A percentile compares a stretch with the other conserved stretches of the same genome.
phyloP scores from a whole-genome alignment of 2,888 invertebrate species.

The Argynnis bischoffii region DNA sequence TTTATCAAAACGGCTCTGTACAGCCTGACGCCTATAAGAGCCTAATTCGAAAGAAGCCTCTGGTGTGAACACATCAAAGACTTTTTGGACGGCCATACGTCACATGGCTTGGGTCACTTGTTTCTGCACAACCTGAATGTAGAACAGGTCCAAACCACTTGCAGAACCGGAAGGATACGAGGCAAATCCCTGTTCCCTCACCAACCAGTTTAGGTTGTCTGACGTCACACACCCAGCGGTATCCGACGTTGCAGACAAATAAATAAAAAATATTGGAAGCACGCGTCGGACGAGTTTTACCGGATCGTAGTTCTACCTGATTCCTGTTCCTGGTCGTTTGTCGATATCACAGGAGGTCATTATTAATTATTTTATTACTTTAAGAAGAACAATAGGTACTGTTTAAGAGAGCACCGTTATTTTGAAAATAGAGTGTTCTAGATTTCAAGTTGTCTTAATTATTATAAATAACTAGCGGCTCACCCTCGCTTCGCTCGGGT shows the following conservation, averaged over 20 bases:
- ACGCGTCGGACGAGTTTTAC: conserved; percentile 82
- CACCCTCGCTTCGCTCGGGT: too few species aligned
- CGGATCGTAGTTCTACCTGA: conserved; percentile 82
- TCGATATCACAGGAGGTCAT: conserved; percentile 62
- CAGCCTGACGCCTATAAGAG: conserved; percentile 46
- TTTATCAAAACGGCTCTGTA: conserved; percentile 36
- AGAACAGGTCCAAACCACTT: conserved; percentile 79
- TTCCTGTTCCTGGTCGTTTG: conserved; percentile 79
- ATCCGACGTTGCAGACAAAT: conserved; percentile 81
- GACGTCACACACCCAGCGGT: conserved; percentile 82
- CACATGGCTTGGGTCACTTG: conserved; percentile 65
- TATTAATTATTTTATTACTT: conserved; percentile 52
- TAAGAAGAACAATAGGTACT: not conserved
- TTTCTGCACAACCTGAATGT: conserved; percentile 73
- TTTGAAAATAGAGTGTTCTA: not conserved
- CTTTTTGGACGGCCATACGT: conserved; percentile 59
- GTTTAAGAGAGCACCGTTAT: not conserved
- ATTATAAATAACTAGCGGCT: not conserved
- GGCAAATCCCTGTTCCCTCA: conserved; percentile 82
- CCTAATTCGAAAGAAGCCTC: conserved; percentile 52
- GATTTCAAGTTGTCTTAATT: conserved; percentile 12
- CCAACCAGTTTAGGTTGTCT: conserved; percentile 82
- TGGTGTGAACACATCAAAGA: conserved; percentile 37
- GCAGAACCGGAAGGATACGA: conserved; percentile 82
- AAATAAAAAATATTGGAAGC: conserved; percentile 83